A percentile compares a stretch with the other conserved stretches of the same genome.
Evolutionary conservation across 1,140 invertebrate species (phyloP).

Genomic region (Dendrolimus kikuchii): DNA sequence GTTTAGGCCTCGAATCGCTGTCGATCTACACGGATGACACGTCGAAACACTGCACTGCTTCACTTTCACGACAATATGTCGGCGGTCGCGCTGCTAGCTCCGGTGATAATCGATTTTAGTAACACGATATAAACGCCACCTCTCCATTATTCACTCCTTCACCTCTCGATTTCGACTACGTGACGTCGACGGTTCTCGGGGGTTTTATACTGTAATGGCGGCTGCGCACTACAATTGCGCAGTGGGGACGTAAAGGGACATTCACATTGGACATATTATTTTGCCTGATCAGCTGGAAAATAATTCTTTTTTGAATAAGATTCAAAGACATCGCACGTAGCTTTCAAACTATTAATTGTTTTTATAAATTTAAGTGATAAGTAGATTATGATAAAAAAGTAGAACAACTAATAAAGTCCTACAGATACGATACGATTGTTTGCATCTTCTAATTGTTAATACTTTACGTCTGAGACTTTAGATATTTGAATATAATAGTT

Average conservation of each 20-base stretch:
- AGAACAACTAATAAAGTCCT: no score
- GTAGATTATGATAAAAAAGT: no score
- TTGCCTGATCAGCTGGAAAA: neutral
- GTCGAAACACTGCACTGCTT: slow-evolving; percentile 64
- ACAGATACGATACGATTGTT: no score
- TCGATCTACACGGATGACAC: slow-evolving; percentile 66
- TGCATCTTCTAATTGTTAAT: no score
- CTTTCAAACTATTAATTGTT: neutral
- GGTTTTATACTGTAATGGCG: slow-evolving; percentile 55
- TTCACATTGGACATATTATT: slow-evolving; percentile 16
- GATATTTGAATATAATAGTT: no score
- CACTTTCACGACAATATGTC: slow-evolving; percentile 59
- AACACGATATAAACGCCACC: slow-evolving; percentile 61
- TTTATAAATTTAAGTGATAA: no score
- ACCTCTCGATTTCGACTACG: slow-evolving; percentile 67
- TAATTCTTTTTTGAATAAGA: neutral
- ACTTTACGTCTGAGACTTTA: no score
- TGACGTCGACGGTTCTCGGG: slow-evolving; percentile 44
- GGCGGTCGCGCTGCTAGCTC: slow-evolving; percentile 65
- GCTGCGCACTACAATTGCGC: slow-evolving; percentile 42
- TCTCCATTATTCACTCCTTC: slow-evolving; percentile 67
- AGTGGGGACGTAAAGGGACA: slow-evolving; percentile 50
- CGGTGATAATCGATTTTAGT: slow-evolving; percentile 59
- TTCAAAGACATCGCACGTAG: neutral
- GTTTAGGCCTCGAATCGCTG: slow-evolving; percentile 56